Percentiles rank a stretch among this genome's conserved stretches.
Evolutionary conservation across 2,113 vertebrate species (phyloP).

Genomic region (Orientallactaga bullata): DNA sequence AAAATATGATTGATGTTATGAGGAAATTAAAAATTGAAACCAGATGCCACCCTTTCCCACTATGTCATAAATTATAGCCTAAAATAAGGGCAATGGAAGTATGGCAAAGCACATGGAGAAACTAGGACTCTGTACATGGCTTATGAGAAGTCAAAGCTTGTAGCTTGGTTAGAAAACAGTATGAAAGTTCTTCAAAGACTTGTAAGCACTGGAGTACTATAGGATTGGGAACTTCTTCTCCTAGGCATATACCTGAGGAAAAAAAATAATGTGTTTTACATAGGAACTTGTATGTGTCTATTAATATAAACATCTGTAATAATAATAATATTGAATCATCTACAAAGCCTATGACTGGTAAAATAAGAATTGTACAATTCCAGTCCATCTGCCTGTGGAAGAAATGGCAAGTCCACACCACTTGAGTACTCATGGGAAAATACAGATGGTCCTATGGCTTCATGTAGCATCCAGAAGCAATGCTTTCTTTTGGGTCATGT

Average conservation of each 20-base stretch:
- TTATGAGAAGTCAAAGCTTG: background rate
- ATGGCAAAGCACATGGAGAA: background rate
- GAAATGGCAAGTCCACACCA: background rate
- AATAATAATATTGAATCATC: background rate
- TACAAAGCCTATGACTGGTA: background rate
- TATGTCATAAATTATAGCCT: too few relatives aligned
- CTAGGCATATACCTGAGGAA: background rate
- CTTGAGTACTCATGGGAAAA: background rate
- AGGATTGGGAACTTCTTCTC: background rate
- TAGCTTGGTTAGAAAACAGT: background rate
- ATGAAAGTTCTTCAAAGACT: background rate
- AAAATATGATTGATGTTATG: background rate
- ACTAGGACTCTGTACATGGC: background rate
- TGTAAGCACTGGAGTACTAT: background rate
- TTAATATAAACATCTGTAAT: background rate
- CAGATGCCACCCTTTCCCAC: background rate
- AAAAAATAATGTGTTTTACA: background rate
- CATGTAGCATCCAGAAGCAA: background rate
- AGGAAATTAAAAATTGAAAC: conserved; percentile 6
- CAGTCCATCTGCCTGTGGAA: background rate
- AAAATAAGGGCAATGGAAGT: background rate
- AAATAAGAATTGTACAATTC: background rate
- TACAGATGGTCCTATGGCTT: background rate
- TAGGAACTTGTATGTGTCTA: background rate
- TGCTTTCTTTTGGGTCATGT: background rate